Conservation (phyloP, 2,888 invertebrate species). For the Andrena hattorfiana region DNA sequence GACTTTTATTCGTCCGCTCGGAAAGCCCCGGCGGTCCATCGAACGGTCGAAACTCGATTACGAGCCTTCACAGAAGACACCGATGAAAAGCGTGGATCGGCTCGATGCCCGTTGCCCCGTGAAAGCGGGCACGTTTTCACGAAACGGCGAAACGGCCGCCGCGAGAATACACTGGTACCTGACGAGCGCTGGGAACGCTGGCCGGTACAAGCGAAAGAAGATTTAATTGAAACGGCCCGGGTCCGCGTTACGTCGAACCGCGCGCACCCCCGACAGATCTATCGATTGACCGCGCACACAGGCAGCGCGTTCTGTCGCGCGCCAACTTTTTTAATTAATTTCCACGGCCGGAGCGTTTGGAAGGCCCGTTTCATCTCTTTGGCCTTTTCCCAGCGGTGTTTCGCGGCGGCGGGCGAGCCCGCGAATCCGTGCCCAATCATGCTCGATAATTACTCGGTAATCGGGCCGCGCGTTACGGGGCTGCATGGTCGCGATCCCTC, state of each 20-base stretch:
- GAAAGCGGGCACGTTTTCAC: constrained; percentile 30
- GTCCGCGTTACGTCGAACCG: constrained; percentile 13
- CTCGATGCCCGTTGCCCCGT: constrained; percentile 9
- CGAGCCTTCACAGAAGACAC: constrained; percentile 30
- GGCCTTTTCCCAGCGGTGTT: background rate
- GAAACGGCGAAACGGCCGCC: background rate
- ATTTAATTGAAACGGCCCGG: constrained; percentile 61
- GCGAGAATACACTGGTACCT: constrained; percentile 47
- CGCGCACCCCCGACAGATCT: constrained; percentile 23
- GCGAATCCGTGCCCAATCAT: constrained; percentile 40
- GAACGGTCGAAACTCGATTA: constrained; percentile 33
- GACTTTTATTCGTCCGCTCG: constrained; percentile 21
- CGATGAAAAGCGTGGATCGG: constrained; percentile 28
- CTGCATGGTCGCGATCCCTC: background rate
- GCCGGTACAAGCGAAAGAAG: constrained; percentile 34
- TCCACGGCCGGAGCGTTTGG: background rate
- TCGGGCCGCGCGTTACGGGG: constrained; percentile 31
- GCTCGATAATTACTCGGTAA: constrained; percentile 56
- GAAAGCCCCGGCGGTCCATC: background rate
- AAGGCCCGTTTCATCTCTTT: background rate
- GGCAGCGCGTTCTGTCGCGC: constrained; percentile 10
- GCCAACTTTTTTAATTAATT: constrained; percentile 59
- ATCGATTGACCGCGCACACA: constrained; percentile 57
- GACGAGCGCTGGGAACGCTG: constrained; percentile 4
- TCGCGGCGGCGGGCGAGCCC: background rate